phyloP scores from a whole-genome alignment of 2,113 vertebrate species.

The Penelope pileata region DNA sequence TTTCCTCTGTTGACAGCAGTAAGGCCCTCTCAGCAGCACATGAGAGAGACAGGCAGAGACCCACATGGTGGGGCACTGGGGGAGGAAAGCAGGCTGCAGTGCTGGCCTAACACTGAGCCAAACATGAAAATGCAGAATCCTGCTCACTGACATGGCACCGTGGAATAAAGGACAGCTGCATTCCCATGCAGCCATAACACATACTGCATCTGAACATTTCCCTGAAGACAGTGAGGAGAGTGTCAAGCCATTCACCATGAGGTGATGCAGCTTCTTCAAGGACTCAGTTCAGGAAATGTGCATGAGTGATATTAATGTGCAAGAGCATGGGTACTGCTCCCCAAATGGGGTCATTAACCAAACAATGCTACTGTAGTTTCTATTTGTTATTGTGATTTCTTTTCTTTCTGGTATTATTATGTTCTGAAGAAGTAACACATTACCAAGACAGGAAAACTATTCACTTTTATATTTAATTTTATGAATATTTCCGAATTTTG shows the following conservation, averaged over 20 bases:
- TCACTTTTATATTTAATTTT: slow-evolving; percentile 49
- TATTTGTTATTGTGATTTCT: slow-evolving; percentile 4
- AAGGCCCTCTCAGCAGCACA: too few species aligned
- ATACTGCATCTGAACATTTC: background rate
- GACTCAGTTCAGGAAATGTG: background rate
- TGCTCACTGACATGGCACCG: background rate
- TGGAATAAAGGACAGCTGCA: background rate
- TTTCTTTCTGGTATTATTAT: background rate
- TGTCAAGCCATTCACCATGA: background rate
- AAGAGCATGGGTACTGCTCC: background rate
- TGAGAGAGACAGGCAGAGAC: rapidly evolving
- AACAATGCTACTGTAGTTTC: background rate
- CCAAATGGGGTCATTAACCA: slow-evolving; percentile 11
- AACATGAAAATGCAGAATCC: background rate
- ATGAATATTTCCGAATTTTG: slow-evolving; percentile 3
- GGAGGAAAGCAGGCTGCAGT: background rate
- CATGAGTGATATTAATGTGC: background rate
- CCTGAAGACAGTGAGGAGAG: background rate
- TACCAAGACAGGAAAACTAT: background rate
- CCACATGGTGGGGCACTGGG: rapidly evolving
- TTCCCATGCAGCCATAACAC: rapidly evolving
- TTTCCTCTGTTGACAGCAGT: rapidly evolving
- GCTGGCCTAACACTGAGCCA: background rate
- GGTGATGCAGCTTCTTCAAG: background rate
- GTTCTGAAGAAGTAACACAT: slow-evolving; percentile 12